Evolutionary conservation across 2,113 vertebrate species (phyloP).

Genomic region (Sapayoa aenigma): DNA sequence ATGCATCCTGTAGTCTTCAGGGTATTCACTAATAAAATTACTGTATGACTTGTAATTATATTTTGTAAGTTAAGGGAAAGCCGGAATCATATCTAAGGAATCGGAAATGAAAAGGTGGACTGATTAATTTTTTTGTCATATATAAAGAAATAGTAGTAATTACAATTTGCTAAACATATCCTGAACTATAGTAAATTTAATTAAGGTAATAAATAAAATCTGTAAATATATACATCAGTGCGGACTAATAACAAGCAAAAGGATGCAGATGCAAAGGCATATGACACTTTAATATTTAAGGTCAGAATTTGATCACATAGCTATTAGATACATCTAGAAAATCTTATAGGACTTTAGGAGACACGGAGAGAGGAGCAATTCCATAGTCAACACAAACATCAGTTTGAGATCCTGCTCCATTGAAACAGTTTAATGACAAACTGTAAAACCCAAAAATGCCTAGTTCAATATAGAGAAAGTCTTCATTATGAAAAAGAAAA

Average conservation of each 20-base stretch:
- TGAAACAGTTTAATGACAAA: not conserved
- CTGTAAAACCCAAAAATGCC: not conserved
- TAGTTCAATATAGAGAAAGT: not conserved
- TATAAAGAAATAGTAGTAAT: conserved; percentile 9
- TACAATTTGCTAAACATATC: conserved; percentile 13
- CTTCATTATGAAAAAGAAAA: not conserved
- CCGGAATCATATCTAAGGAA: not conserved
- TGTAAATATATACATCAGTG: not conserved
- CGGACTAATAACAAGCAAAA: not conserved
- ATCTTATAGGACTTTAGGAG: not conserved
- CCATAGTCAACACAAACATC: not conserved
- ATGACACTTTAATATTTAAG: not conserved
- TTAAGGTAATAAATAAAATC: not conserved
- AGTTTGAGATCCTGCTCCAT: not conserved
- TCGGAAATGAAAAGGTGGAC: not conserved
- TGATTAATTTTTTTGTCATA: not conserved
- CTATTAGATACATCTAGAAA: not conserved
- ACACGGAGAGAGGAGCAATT: not conserved
- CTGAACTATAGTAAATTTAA: not conserved
- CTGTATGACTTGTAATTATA: conserved; percentile 46
- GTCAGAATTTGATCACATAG: not conserved
- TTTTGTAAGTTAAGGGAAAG: conserved; percentile 35
- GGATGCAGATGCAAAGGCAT: not conserved
- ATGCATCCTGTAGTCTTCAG: not conserved
- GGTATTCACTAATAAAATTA: conserved; percentile 54